Base-by-base conservation (phyloP, 1,140 invertebrate genomes). In the Brachionus calyciflorus region DNA sequence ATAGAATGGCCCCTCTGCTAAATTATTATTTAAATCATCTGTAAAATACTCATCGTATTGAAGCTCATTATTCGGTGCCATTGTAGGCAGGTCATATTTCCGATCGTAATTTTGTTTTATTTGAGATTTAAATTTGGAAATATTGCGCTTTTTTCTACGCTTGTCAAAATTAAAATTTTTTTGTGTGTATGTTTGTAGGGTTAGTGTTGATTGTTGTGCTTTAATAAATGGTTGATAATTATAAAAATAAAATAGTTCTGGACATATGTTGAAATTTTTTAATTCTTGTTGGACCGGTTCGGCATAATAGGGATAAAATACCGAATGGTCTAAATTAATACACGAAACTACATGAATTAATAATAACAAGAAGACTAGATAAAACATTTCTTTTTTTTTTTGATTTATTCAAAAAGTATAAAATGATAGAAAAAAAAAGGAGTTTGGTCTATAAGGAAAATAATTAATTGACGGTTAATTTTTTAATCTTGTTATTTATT, bases 201-300 rank as follows among this genome's bases (percentile, higher is more conserved):
- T 49, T 19, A 49, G 19, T 3, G 68, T 41, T 1, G n/a, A 49
- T 17, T n/a, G 7, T 73, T 44, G 60, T 24, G 37, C 41, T n/a
- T 49, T 73, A 21, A 73, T 49, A 40, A 51, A 55, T 33, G 69
- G 69, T 26, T 73, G 46, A 55, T 73, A 73, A 17, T 73, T 41
- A n/a, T 28, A 73, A 41, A 51, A 73, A 73, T 73, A 73, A 6
- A 73, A 6, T 14, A 51, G 24, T 14, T 73, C 69, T 10, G 69
- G 69, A 51, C 69, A 73, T 14, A 49, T 30, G 24, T 73, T 73
- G 12, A 40, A 53, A 49, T 37, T 51, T 51, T 49, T 19, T 44
- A 21, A 7, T 19, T 60, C 30, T 5, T 21, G 30, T 37, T 60
- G 14, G 1, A 37, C 30, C 4, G 46, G 21, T 17, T 40, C 44